Base-by-base conservation (phyloP, 2,888 invertebrate genomes). In the Polydrusus cervinus region DNA sequence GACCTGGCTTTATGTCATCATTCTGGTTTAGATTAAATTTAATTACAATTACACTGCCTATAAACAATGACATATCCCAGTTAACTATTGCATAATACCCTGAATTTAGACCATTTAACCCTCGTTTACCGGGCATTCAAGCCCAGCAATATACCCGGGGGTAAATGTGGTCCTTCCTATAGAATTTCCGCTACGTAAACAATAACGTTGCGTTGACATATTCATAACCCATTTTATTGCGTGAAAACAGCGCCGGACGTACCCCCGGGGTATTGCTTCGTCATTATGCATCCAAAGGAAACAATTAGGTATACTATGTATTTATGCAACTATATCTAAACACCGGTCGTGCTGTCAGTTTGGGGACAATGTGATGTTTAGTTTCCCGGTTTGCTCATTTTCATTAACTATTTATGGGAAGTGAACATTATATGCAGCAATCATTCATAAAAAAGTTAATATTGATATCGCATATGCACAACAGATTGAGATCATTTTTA, bases 191-290 rank as follows among this genome's bases (percentile, higher is more conserved):
- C 51, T 34, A 34, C 18, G 53, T 67, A 71, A 75, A 75, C 75
- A 75, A 75, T 75, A 61, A 64, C 43, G 67, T 38, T 71, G 74
- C 77, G 77, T 77, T 77, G 74, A 77, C 74, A 74, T 74, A 74
- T 74, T 74, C 77, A 77, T 77, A 71, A 64, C 49, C 69, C 38
- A 74, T 74, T 74, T 76, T 76, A 72, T 74, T 74, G 64, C 74
- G 68, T 67, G 68, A 30, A 73, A 68, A 61, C 62, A 53, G 67
- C 34, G 7, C 68, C 68, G 68, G 68, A 67, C 69, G 51, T 69
- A 65, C 57, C 74, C 60, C 70, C 49, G 40, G 74, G 69, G 70
- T 64, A 69, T 74, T 69, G 70, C 68, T 57, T 75, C 71, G 64
- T 75, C 64, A 75, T 72, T 65, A 72, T 75, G 71, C 68, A 43